Evolutionary conservation across 1,140 invertebrate genomes (phyloP), one percentile per base, ranked within the genome.

Genomic region (Papilio helenus): DNA sequence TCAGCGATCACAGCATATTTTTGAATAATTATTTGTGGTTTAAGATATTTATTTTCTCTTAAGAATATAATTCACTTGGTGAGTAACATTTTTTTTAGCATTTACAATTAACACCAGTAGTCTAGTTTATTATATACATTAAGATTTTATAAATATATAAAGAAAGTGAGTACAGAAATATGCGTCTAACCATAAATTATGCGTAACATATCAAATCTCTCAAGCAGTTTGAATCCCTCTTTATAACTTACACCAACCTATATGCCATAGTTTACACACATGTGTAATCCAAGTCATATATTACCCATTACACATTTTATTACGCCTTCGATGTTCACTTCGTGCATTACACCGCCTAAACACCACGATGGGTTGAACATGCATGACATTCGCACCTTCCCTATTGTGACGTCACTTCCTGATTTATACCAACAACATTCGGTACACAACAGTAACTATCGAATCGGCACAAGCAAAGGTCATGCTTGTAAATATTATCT

Each of bases 381-480:
- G 74, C 73, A 72, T 44, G 79, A 82, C 80, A 79, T 82, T 72
- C 79, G 34, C 78, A 76, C 74, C 79, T 49, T 14, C 29, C 18
- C 81, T 72, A 84, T 84, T 84, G 83, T 84, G 51, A 83, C 78
- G 83, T 84, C 83, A 80, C 76, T 16, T 9, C 9, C 49, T 84
- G 81, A 84, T 84, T 84, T 83, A 84, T 84, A 81, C 44, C 51
- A 51, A 18, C n/a, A 55, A 5, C 51, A 20, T 20, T 55, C 51
- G n/a, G 16, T 20, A 51, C 20, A n/a, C 72, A 46, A 42, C 39
- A 20, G 34, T 39, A 74, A 51, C 72, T 74, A 74, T 74, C 74
- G 58, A 76, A 81, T 80, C 55, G 72, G 78, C 76, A 76, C 26
- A 81, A 79, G 73, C 61, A 73, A 61, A 23, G 26, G 68, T n/a